Conservation (phyloP, 2,888 invertebrate species). For the Quadriops clusia region DNA sequence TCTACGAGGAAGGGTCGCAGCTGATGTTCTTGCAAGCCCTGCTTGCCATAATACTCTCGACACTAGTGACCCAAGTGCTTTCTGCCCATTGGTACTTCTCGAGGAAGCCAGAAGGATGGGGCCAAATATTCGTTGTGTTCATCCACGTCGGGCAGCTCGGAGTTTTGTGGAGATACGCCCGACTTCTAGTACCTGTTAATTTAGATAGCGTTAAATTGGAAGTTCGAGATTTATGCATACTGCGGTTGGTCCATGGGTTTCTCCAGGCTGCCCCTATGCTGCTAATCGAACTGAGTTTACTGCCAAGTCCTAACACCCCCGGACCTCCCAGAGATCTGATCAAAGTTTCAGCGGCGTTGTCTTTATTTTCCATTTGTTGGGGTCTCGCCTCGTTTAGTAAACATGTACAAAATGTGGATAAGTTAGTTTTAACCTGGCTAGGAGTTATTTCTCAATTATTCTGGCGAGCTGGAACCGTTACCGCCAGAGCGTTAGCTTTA, state of each 20-base stretch:
- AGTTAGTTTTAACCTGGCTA: conserved; percentile 48
- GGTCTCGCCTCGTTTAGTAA: conserved; percentile 83
- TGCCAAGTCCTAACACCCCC: conserved; percentile 37
- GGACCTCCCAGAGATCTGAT: conserved; percentile 61
- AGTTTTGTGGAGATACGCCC: conserved; percentile 71
- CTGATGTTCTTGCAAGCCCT: conserved; percentile 57
- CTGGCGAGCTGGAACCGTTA: conserved; percentile 76
- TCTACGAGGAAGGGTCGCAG: conserved; percentile 55
- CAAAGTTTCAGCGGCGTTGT: conserved; percentile 68
- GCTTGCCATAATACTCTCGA: conserved; percentile 58
- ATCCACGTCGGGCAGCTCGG: conserved; percentile 59
- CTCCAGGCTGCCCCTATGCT: conserved; percentile 79
- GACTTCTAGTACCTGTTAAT: conserved; percentile 74
- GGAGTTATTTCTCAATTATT: conserved; percentile 46
- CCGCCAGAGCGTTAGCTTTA: conserved; percentile 67
- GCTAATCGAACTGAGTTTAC: conserved; percentile 65
- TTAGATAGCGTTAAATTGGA: conserved; percentile 72
- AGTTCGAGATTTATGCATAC: conserved; percentile 60
- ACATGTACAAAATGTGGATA: conserved; percentile 75
- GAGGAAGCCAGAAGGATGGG: conserved; percentile 36
- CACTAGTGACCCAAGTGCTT: conserved; percentile 62
- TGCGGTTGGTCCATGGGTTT: conserved; percentile 76
- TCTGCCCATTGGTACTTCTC: conserved; percentile 64
- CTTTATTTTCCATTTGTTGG: conserved; percentile 82
- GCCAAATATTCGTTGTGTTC: conserved; percentile 42